A percentile compares a stretch with the other conserved stretches of the same genome.
These are phyloP conservation scores for Sinotaia quadrata DNA, from an alignment of 2,888 invertebrate genomes.

Conservation along the genomic window DNA sequence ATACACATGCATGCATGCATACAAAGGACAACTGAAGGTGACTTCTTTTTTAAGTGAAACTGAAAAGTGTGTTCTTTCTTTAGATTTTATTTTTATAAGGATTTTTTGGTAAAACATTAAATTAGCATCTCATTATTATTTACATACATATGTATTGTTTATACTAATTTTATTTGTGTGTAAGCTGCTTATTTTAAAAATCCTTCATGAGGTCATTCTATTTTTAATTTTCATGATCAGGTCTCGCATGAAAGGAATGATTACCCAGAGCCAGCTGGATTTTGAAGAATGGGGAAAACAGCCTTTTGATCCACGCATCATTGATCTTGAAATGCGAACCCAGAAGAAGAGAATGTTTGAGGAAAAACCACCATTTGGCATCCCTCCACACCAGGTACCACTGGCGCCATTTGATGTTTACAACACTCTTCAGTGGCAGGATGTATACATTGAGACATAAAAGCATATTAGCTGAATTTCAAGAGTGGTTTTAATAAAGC, in stretches of 20 bases:
- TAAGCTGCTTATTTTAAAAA: neutral
- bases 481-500: too few species aligned
- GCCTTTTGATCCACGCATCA: constrained; percentile 41
- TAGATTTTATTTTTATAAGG: too few species aligned
- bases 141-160: too few species aligned
- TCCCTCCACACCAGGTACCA: constrained; percentile 29
- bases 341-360: constrained; percentile 58
- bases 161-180: too few species aligned
- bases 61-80: too few species aligned
- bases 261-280: constrained; percentile 50
- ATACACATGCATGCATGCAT: too few species aligned
- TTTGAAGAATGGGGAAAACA: constrained; percentile 52
- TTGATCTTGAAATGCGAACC: constrained; percentile 56
- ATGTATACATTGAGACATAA: neutral
- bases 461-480: too few species aligned
- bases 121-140: too few species aligned
- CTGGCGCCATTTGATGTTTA: constrained; percentile 18
- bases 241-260: constrained; percentile 52
- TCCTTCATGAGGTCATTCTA: neutral
- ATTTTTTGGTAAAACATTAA: too few species aligned
- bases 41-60: too few species aligned
- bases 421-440: neutral
- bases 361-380: constrained; percentile 52
- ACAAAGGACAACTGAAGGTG: too few species aligned
- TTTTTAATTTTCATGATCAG: constrained; percentile 44